Evolutionary conservation across 2,797 vertebrate genomes (phyloP).

Genomic region (Poeciliopsis paucimaculata): DNA sequence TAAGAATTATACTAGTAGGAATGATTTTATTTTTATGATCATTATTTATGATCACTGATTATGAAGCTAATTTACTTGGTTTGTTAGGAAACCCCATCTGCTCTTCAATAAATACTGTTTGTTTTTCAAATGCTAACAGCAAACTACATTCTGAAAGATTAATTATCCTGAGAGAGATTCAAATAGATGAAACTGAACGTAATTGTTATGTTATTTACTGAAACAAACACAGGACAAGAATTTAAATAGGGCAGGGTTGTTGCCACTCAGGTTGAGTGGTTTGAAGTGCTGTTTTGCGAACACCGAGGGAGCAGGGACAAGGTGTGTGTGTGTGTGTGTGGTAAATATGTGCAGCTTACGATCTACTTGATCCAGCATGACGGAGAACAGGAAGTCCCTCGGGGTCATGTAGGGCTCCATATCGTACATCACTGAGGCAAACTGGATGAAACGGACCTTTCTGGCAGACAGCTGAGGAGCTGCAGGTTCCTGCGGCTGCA

Average conservation of each 20-base stretch:
- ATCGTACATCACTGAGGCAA: slow-evolving; percentile 88
- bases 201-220: not conserved
- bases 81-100: not conserved
- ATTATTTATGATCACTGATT: not conserved
- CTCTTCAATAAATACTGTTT: not conserved
- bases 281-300: not conserved
- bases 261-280: not conserved
- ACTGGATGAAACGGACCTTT: slow-evolving; percentile 89
- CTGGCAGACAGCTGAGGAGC: slow-evolving; percentile 76
- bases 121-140: not conserved
- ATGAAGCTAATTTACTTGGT: not conserved
- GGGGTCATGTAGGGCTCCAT: slow-evolving; percentile 95
- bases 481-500: slow-evolving; percentile 44
- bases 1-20: not conserved
- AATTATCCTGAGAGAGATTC: not conserved
- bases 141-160: not conserved
- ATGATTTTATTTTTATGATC: not conserved
- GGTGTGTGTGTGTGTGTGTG: not conserved
- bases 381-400: slow-evolving; percentile 94
- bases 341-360: slow-evolving; percentile 73
- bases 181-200: not conserved
- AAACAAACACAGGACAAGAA: not conserved
- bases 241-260: not conserved
- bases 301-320: not conserved
- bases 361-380: slow-evolving; percentile 90